Conservation (phyloP, 2,797 vertebrate species). For the Oreochromis grahami region DNA sequence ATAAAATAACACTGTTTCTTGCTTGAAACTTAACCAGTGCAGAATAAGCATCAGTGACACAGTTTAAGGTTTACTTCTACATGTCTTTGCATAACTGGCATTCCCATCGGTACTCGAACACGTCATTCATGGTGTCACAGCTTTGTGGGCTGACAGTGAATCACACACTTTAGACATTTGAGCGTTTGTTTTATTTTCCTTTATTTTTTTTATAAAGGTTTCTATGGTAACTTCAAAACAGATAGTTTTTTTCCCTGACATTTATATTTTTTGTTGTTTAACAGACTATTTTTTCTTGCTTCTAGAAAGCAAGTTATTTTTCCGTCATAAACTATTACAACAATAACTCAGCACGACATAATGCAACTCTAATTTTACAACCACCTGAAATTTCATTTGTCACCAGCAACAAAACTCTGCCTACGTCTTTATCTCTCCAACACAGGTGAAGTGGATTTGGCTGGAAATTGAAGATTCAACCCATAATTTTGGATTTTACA, state of each 20-base stretch:
- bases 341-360: background rate
- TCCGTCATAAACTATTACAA: accelerated
- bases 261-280: background rate
- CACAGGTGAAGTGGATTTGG: background rate
- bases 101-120: accelerated
- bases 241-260: background rate
- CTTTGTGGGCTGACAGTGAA: background rate
- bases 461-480: background rate
- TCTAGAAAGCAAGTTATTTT: background rate
- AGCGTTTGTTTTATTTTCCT: background rate
- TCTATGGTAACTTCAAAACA: accelerated
- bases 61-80: background rate
- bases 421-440: accelerated
- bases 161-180: accelerated
- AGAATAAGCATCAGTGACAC: background rate
- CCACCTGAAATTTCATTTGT: background rate
- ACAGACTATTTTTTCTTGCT: background rate
- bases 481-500: background rate
- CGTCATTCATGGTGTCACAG: background rate
- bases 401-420: background rate
- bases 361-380: background rate
- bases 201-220: background rate
- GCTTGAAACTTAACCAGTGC: background rate
- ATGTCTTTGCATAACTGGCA: background rate
- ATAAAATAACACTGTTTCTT: background rate